phyloP scores from a whole-genome alignment of 2,797 vertebrate genomes.

The Pelochelys cantorii region DNA sequence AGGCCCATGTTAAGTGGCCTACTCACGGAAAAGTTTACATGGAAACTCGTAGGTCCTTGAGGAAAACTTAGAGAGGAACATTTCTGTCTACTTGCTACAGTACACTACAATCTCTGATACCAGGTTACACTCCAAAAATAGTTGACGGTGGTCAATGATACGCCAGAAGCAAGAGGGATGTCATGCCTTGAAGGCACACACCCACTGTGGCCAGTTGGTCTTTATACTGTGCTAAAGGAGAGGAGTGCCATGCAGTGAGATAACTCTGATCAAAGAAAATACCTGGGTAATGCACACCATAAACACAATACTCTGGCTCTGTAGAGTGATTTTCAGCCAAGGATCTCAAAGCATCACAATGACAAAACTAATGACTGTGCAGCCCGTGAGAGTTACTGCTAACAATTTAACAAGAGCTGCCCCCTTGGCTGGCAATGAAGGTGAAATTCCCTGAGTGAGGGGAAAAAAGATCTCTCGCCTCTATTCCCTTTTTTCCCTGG shows the following conservation, averaged over 20 bases:
- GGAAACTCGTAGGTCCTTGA: slow-evolving; percentile 62
- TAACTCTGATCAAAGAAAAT: neutral
- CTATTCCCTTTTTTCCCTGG: neutral
- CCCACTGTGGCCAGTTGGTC: neutral
- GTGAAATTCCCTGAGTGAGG: neutral
- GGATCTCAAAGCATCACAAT: neutral
- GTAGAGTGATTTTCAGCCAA: neutral
- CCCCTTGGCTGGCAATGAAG: neutral
- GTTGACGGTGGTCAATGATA: neutral
- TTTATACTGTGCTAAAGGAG: neutral
- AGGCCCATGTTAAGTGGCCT: slow-evolving; percentile 44
- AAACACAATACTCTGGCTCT: neutral
- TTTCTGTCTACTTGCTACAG: slow-evolving; percentile 61
- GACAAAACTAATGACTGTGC: neutral
- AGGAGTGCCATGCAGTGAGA: neutral
- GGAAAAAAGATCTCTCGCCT: neutral
- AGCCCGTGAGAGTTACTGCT: neutral
- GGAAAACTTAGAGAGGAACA: slow-evolving; percentile 48
- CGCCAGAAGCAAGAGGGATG: slow-evolving; percentile 12
- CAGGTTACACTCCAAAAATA: slow-evolving; percentile 28
- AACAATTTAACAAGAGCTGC: neutral
- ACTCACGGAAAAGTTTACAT: slow-evolving; percentile 50
- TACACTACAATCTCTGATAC: slow-evolving; percentile 56
- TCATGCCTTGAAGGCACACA: neutral
- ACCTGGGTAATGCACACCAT: neutral